A percentile compares a stretch with the other conserved stretches of the same genome.
These are phyloP conservation scores for Malthinus seriepunctatus DNA, from an alignment of 2,888 invertebrate species.

Conservation along the genomic window DNA sequence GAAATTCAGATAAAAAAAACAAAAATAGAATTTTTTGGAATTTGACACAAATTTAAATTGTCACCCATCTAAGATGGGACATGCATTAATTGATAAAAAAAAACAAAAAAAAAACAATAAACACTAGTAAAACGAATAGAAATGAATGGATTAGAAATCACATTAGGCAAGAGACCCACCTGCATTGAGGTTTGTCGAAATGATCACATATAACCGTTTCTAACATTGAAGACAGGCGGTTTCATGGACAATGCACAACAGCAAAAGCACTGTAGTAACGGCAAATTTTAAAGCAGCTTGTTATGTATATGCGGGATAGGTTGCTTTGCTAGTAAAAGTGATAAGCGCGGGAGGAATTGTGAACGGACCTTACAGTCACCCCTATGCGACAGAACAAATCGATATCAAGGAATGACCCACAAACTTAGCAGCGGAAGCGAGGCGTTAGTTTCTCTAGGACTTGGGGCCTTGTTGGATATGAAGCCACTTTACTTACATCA, in stretches of 20 bases:
- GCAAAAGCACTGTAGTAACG: constrained; percentile 45
- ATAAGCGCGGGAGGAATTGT: constrained; percentile 39
- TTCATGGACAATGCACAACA: constrained; percentile 42
- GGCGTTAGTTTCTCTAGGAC: constrained; percentile 27
- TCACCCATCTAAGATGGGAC: no score
- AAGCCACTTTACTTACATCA: constrained; percentile 51
- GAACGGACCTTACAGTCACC: constrained; percentile 50
- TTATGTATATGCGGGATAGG: constrained; percentile 38
- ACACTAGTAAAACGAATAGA: no score
- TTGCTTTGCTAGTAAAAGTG: constrained; percentile 38
- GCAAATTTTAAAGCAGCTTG: constrained; percentile 39
- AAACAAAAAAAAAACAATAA: no score
- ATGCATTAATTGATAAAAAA: no score
- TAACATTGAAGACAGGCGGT: constrained; percentile 47
- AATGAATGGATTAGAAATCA: constrained; percentile 20
- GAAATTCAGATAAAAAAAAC: no score
- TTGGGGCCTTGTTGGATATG: constrained; percentile 28
- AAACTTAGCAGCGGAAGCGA: constrained; percentile 42
- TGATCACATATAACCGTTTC: constrained; percentile 48
- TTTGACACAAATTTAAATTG: no score
- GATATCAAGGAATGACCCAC: constrained; percentile 53
- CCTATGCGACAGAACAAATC: constrained; percentile 55
- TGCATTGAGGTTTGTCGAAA: constrained; percentile 48
- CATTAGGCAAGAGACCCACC: constrained; percentile 40
- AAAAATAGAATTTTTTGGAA: no score